Evolutionary conservation across 2,113 vertebrate species (phyloP), one percentile per base, ranked within the genome.

Genomic region (Castor canadensis): DNA sequence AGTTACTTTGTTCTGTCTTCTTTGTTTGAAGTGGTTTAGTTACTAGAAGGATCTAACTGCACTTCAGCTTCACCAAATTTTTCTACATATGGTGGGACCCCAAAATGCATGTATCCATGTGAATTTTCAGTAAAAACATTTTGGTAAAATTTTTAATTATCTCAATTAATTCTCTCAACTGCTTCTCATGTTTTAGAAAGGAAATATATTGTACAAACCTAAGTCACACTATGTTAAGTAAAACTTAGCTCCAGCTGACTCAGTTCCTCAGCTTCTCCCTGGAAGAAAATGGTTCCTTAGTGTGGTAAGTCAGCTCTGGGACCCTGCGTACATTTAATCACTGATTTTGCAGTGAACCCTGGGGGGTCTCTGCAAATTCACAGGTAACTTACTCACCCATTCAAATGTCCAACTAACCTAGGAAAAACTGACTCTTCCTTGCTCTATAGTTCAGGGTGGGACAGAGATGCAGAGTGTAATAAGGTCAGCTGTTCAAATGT

Each of bases 111-210:
- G 15, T 9, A 43, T 73, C 22, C 49, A 22, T 52, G 67, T 86
- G 76, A 83, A 32, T 32, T 45, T 83, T 85, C 32, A 92, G 47
- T 87, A 72, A 90, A 83, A 82, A 86, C 60, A 15, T 76, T 71
- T 89, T 92, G 66, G 80, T 79, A 47, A 72, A 94, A 88, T 92
- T 95, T 82, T 54, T 67, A 54, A 84, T 95, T 81, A 24, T 43
- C 49, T 92, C 32, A 16, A 54, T 81, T 32, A 16, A 54, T 81
- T 87, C n/a, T 54, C 30, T 96, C 66, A 86, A 76, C 16, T 76
- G 38, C 35, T 90, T 66, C n/a, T 77, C 3, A 0, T 71, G 66
- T 79, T 72, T 82, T 95, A 82, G n/a, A 73, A 87, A 40, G 35
- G 12, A 77, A 93, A 35, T 82, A n/a, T 38, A 62, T 73, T n/a